These are phyloP conservation scores for Camptogramma bilineatum DNA, from an alignment of 2,888 invertebrate species.

Conservation along the genomic window DNA sequence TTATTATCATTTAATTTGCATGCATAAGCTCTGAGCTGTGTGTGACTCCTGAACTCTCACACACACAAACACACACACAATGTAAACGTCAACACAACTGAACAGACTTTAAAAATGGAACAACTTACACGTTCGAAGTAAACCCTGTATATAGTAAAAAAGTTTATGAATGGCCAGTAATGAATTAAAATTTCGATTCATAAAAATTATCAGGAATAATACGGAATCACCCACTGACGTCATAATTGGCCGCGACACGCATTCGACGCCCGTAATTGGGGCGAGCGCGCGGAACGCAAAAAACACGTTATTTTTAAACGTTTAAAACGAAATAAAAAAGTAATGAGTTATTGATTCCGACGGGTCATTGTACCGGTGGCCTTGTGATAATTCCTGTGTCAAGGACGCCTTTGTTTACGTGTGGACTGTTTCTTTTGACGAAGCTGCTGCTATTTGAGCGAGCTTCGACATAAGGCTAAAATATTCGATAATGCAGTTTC, in stretches of 20 bases:
- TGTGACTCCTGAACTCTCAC: no score
- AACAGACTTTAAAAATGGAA: not conserved
- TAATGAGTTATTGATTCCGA: conserved; percentile 72
- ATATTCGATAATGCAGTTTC: not conserved
- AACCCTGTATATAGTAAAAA: not conserved
- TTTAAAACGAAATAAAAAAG: conserved; percentile 72
- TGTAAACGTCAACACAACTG: no score
- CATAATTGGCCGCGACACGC: conserved; percentile 58
- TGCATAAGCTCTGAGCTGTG: no score
- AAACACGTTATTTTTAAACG: conserved; percentile 70
- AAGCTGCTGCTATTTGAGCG: not conserved
- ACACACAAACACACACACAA: not conserved
- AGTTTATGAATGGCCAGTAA: conserved; percentile 28
- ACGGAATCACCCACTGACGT: conserved; percentile 51
- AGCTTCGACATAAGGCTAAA: conserved; percentile 1
- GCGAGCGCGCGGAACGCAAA: conserved; percentile 54
- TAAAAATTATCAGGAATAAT: conserved; percentile 47
- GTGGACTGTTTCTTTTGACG: conserved; percentile 39
- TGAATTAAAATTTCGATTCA: conserved; percentile 45
- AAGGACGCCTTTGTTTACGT: conserved; percentile 66
- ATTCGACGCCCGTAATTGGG: conserved; percentile 60
- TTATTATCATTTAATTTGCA: no score
- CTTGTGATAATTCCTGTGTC: conserved; percentile 58
- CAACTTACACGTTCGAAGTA: not conserved
- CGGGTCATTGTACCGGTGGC: conserved; percentile 58